phyloP scores from a whole-genome alignment of 2,113 vertebrate genomes.

The Bothrops jararaca region DNA sequence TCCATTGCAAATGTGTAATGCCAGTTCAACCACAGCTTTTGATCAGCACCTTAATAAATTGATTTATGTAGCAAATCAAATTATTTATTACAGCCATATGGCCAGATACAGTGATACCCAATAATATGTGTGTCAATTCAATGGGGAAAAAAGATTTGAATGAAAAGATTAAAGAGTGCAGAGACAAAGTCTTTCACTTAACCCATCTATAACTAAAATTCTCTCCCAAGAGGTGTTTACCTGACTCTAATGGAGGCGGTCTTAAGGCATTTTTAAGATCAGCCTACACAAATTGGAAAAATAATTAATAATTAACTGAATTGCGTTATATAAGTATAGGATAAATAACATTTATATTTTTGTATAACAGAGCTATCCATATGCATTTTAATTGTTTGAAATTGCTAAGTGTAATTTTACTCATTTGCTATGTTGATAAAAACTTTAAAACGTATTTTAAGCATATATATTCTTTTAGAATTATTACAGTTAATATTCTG shows the following conservation, averaged over 20 bases:
- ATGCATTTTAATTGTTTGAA: background rate
- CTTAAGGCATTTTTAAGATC: background rate
- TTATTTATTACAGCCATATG: background rate
- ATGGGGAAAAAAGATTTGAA: background rate
- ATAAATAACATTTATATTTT: background rate
- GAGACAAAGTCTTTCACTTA: background rate
- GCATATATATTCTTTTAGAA: background rate
- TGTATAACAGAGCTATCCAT: background rate
- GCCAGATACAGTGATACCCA: background rate
- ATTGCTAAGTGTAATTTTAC: background rate
- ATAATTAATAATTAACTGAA: background rate
- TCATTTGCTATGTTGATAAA: background rate
- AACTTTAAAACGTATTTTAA: background rate
- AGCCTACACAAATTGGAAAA: background rate
- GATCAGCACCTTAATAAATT: background rate
- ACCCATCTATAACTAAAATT: background rate
- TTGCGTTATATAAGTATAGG: background rate
- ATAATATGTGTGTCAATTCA: background rate
- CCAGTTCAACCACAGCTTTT: background rate
- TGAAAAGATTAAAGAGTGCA: background rate
- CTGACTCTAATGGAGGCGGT: background rate
- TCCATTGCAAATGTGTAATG: background rate
- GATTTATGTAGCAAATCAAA: background rate
- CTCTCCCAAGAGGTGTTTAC: background rate
- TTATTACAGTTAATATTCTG: background rate